phyloP scores from a whole-genome alignment of 2,888 invertebrate genomes.

The Alviniconcha strummeri region DNA sequence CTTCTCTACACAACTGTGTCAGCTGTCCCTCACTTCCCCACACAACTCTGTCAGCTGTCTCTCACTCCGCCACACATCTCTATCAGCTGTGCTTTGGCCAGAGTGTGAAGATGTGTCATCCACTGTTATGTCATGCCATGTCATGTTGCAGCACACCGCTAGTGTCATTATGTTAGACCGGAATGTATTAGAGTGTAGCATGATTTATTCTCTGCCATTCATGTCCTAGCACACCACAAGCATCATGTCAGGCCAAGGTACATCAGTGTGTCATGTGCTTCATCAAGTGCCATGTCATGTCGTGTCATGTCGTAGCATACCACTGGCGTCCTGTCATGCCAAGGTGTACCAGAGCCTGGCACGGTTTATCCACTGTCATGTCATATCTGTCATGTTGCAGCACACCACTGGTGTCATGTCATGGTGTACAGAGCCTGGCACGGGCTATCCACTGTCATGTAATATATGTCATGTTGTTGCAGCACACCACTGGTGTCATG shows the following conservation, averaged over 20 bases:
- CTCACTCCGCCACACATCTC: no score
- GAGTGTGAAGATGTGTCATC: no score
- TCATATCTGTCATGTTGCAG: no score
- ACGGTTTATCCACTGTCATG: conserved; percentile 85
- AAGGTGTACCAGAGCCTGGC: conserved; percentile 91
- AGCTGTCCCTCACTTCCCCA: no score
- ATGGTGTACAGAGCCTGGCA: conserved; percentile 90
- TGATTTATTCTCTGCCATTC: conserved; percentile 84
- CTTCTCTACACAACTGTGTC: no score
- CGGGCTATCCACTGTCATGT: conserved; percentile 84
- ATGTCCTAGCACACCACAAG: conserved; percentile 80
- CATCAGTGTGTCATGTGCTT: conserved; percentile 90
- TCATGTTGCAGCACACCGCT: no score
- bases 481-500: no score
- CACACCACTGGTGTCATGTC: conserved; percentile 81
- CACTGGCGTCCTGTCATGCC: conserved; percentile 86
- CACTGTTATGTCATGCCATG: conserved; percentile 76
- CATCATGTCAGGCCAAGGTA: conserved; percentile 88
- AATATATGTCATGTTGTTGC: conserved; percentile 65
- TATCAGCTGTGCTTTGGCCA: no score
- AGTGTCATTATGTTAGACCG: conserved; percentile 78
- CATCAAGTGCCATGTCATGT: conserved; percentile 86
- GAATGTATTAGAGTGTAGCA: conserved; percentile 89
- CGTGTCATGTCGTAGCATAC: no score
- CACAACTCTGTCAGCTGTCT: no score